Evolutionary conservation across 2,888 invertebrate genomes (phyloP), one percentile per base, ranked within the genome.

Genomic region (Noctua janthina): DNA sequence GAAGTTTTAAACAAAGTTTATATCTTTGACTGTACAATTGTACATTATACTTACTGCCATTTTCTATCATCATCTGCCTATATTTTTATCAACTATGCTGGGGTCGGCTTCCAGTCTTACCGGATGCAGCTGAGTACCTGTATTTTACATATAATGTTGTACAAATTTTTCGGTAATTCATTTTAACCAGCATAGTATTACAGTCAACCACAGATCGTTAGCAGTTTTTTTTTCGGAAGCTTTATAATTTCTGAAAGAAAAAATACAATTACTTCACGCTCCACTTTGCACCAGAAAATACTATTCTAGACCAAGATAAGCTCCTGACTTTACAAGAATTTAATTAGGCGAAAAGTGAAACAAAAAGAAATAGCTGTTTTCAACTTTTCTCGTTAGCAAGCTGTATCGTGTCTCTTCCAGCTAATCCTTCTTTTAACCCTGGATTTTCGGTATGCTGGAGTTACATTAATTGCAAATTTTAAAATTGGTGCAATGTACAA

Each of bases 361-460:
- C 15, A 70, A 69, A 71, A 75, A 67, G 49, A 39, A 76, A 15
- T 49, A 46, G 10, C 5, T 43, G 69, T 77, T 70, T 64, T 2
- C 0, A 80, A 87, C 66, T 85, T 86, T 82, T 76, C 79, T 87
- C 59, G 85, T 87, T 87, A 83, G 67, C 66, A 72, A 75, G 73
- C 74, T 77, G 62, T 83, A 69, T 62, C 62, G 62, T 67, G 75
- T 70, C 74, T 43, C 23, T 35, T 64, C 29, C 7, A 59, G n/a
- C 1, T 68, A 75, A 69, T 75, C 39, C 62, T 66, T 74, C 35
- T 79, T 80, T 74, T n/a, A 43, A 46, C 7, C 7, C 2, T 4
- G 59, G 11, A 46, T 62, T 80, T 69, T 46, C 0, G 6, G 6
- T 43, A n/a, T 59, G 1, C n/a, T 29, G 20, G 4, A 39, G 29